A percentile compares a stretch with the other conserved stretches of the same genome.
These are phyloP conservation scores for Cyprinella venusta DNA, from an alignment of 2,797 vertebrate genomes.

Conservation along the genomic window DNA sequence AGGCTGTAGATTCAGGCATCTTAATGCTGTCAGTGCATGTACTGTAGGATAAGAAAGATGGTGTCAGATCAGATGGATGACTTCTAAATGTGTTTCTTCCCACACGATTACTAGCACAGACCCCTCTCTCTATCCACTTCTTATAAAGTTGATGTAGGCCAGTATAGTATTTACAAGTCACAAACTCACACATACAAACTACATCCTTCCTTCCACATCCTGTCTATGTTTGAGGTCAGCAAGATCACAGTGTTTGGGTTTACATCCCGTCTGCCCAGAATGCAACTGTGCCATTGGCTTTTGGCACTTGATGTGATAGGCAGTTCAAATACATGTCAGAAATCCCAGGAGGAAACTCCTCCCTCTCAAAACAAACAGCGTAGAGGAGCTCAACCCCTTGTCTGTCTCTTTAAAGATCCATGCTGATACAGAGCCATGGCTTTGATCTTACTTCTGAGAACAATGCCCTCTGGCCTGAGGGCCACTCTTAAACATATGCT, in stretches of 20 bases:
- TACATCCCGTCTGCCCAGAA: constrained; percentile 51
- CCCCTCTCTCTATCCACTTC: constrained; percentile 11
- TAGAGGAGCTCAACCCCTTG: constrained; percentile 51
- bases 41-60: constrained; percentile 24
- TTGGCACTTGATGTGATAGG: constrained; percentile 45
- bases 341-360: constrained; percentile 71
- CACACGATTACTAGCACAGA: constrained; percentile 25
- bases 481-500: constrained; percentile 44
- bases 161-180: constrained; percentile 52
- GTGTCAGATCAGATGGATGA: constrained; percentile 74
- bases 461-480: constrained; percentile 40
- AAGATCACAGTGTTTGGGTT: constrained; percentile 5
- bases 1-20: constrained; percentile 10
- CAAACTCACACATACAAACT: constrained; percentile 18
- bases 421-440: constrained; percentile 49
- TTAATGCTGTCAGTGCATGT: constrained; percentile 7
- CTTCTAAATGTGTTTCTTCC: constrained; percentile 1
- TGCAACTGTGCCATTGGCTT: constrained; percentile 46
- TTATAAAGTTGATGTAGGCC: constrained; percentile 15
- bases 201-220: constrained; percentile 54
- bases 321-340: constrained; percentile 53
- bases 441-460: constrained; percentile 66
- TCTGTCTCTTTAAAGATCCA: constrained; percentile 56
- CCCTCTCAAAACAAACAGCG: constrained; percentile 68
- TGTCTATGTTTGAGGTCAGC: constrained; percentile 34